phyloP scores from a whole-genome alignment of 2,113 vertebrate species.

The Ellobius talpinus region DNA sequence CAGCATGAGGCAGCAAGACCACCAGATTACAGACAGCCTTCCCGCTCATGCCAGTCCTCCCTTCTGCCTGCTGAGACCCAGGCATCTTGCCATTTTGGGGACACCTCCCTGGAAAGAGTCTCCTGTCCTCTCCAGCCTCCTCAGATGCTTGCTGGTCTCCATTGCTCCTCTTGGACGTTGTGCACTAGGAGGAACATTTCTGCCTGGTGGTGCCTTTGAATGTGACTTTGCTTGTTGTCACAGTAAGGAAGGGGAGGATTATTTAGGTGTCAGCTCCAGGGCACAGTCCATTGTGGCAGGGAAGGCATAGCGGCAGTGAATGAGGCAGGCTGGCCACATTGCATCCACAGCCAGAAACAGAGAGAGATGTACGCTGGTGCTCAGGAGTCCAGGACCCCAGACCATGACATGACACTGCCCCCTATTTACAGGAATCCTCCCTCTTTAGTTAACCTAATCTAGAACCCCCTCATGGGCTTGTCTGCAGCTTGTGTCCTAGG shows the following conservation, averaged over 20 bases:
- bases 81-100: background rate
- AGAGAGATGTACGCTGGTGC: background rate
- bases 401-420: background rate
- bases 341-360: background rate
- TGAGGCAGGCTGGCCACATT: background rate
- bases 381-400: background rate
- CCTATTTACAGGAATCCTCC: background rate
- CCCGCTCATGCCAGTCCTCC: background rate
- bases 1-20: background rate
- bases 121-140: too few relatives aligned
- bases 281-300: background rate
- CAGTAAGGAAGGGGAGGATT: background rate
- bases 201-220: background rate
- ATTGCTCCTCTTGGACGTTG: background rate
- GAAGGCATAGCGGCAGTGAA: background rate
- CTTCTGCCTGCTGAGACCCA: background rate
- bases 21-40: background rate
- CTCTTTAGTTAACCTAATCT: background rate
- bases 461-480: background rate
- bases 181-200: background rate
- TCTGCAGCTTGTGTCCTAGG: background rate
- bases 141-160: background rate
- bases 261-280: background rate
- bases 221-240: background rate
- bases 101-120: background rate